phyloP scores from a whole-genome alignment of 2,113 vertebrate genomes.

The Hemibagrus wyckioides region DNA sequence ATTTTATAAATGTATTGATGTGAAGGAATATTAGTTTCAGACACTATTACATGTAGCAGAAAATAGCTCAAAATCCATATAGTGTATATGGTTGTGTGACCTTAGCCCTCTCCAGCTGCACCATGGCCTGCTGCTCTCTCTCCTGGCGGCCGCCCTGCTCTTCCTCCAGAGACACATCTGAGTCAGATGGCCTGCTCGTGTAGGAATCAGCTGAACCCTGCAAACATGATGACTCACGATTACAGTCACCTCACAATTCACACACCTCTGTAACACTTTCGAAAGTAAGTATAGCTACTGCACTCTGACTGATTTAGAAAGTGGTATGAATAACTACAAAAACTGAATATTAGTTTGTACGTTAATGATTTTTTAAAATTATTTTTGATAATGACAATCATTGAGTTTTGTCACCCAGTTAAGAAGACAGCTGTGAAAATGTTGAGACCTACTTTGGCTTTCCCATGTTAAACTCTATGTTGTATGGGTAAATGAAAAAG shows the following conservation, averaged over 20 bases:
- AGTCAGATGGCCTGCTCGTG: constrained; percentile 98
- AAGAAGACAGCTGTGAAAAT: constrained; percentile 8
- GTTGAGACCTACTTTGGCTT: not conserved
- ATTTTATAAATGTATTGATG: not conserved
- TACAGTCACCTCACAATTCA: constrained; percentile 5
- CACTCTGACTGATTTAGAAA: not conserved
- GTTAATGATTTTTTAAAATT: not conserved
- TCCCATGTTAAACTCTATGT: not conserved
- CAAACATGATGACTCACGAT: constrained; percentile 48
- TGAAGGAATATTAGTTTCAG: not conserved
- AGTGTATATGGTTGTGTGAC: constrained; percentile 63
- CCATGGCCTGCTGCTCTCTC: constrained; percentile 90
- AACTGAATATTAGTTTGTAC: not conserved
- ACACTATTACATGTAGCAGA: not conserved
- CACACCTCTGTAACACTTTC: not conserved
- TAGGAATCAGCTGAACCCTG: constrained; percentile 99
- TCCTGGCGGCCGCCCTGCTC: constrained; percentile 92
- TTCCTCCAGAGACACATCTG: constrained; percentile 97
- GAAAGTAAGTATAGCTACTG: constrained; percentile 10
- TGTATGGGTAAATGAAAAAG: not conserved
- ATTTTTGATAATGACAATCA: not conserved
- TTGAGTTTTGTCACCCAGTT: not conserved
- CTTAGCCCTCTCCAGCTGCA: constrained; percentile 96
- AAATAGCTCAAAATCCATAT: not conserved
- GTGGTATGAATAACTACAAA: not conserved